Conservation (phyloP, 2,888 invertebrate genomes). For the Drosophila picticornis region DNA sequence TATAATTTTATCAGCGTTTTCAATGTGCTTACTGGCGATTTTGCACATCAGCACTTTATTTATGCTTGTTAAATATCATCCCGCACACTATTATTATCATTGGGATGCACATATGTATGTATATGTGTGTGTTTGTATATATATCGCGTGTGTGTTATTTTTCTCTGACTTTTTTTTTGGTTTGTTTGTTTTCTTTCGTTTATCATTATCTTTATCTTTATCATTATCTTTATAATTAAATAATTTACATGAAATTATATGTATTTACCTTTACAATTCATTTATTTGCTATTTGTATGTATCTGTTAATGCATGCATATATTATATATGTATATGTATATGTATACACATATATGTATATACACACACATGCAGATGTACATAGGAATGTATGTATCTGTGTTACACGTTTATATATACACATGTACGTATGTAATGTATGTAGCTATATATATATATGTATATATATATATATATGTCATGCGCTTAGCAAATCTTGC, state of each 20-base stretch:
- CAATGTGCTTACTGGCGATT: constrained; percentile 28
- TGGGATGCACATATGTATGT: constrained; percentile 21
- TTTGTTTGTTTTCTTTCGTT: not conserved
- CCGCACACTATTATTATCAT: constrained; percentile 51
- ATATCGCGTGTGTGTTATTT: constrained; percentile 20
- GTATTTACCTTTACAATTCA: constrained; percentile 36
- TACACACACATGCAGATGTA: constrained; percentile 35
- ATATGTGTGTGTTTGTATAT: constrained; percentile 26
- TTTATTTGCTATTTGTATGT: constrained; percentile 51
- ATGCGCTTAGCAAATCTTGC: constrained; percentile 26
- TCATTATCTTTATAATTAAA: constrained; percentile 40
- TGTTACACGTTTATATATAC: constrained; percentile 18
- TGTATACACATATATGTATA: constrained; percentile 29
- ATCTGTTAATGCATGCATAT: constrained; percentile 16
- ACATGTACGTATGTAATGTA: constrained; percentile 25
- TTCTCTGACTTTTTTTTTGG: constrained; percentile 5
- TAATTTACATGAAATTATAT: constrained; percentile 72
- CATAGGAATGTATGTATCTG: constrained; percentile 31
- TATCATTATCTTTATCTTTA: not conserved
- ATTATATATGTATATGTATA: constrained; percentile 24
- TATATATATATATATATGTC: constrained; percentile 29
- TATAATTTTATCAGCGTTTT: constrained; percentile 71
- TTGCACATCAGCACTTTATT: constrained; percentile 25
- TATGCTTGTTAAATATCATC: constrained; percentile 14
- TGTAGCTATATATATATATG: constrained; percentile 3